phyloP scores from a whole-genome alignment of 2,797 vertebrate genomes.

The Discoglossus pictus region DNA sequence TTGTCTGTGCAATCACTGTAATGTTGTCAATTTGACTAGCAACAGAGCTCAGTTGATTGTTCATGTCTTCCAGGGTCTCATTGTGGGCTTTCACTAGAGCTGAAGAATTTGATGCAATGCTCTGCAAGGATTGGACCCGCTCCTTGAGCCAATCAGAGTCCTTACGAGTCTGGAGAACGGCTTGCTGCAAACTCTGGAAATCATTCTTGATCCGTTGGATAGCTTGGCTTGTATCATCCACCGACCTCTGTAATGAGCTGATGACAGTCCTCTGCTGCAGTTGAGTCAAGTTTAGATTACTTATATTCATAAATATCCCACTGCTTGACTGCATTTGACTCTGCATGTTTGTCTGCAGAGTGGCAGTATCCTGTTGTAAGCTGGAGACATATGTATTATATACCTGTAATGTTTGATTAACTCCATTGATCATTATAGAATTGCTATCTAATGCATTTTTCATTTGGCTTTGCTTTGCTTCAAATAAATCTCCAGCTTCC shows the following conservation, averaged over 20 bases:
- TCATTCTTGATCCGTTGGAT: constrained; percentile 86
- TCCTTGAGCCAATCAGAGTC: constrained; percentile 87
- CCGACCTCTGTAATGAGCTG: constrained; percentile 79
- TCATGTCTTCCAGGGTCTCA: constrained; percentile 88
- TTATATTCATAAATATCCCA: constrained; percentile 78
- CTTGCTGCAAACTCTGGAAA: constrained; percentile 86
- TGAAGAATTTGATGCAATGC: constrained; percentile 80
- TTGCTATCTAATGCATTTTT: constrained; percentile 82
- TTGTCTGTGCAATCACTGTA: constrained; percentile 79
- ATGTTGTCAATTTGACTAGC: constrained; percentile 86
- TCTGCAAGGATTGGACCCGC: constrained; percentile 85
- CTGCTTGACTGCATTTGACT: constrained; percentile 82
- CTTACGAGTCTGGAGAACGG: constrained; percentile 81
- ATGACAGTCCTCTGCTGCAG: constrained; percentile 85
- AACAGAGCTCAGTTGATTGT: constrained; percentile 79
- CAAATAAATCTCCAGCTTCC: constrained; percentile 76
- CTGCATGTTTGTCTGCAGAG: constrained; percentile 85
- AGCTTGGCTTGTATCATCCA: constrained; percentile 85
- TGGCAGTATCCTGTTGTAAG: constrained; percentile 82
- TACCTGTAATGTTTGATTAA: constrained; percentile 86
- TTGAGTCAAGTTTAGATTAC: constrained; percentile 90
- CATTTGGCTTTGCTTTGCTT: constrained; percentile 83
- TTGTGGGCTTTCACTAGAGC: constrained; percentile 84
- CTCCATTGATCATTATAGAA: constrained; percentile 77
- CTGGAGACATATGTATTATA: constrained; percentile 79